A percentile compares a stretch with the other conserved stretches of the same genome.
phyloP scores from a whole-genome alignment of 2,797 vertebrate species.

The Anguilla pacifica region DNA sequence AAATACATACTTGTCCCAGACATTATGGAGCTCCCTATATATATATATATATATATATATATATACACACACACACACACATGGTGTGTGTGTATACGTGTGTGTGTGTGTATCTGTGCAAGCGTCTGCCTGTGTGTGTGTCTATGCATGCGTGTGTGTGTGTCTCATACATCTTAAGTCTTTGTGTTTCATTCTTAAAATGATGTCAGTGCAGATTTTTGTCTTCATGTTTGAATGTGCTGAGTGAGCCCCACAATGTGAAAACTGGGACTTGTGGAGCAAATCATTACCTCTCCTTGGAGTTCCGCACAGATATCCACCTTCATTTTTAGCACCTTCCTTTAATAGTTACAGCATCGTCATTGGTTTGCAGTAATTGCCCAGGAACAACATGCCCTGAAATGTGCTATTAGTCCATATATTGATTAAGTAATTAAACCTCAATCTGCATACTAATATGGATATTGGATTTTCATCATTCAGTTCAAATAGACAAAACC shows the following conservation, averaged over 20 bases:
- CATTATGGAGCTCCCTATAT: too few relatives aligned
- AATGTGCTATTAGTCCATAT: conserved; percentile 18
- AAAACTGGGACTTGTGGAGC: not conserved
- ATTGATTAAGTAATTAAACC: conserved; percentile 43
- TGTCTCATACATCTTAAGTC: too few relatives aligned
- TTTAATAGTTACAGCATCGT: not conserved
- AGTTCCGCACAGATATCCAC: not conserved
- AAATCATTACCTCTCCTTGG: not conserved
- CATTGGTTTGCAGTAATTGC: not conserved
- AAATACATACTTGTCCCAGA: too few relatives aligned
- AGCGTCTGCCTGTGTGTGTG: too few relatives aligned
- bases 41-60: too few relatives aligned
- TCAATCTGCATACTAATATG: conserved; percentile 28
- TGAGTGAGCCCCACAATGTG: too few relatives aligned
- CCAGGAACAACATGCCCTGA: not conserved
- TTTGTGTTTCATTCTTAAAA: too few relatives aligned
- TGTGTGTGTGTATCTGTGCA: too few relatives aligned
- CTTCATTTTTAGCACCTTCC: not conserved
- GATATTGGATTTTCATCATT: conserved; percentile 39
- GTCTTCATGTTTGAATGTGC: too few relatives aligned
- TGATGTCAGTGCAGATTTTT: too few relatives aligned
- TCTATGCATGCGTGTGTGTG: too few relatives aligned
- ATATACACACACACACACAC: too few relatives aligned
- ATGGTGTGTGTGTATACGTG: not conserved
- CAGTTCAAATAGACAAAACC: conserved; percentile 32